Conservation (phyloP, 1,140 invertebrate species). For the Macrobrachium rosenbergii region DNA sequence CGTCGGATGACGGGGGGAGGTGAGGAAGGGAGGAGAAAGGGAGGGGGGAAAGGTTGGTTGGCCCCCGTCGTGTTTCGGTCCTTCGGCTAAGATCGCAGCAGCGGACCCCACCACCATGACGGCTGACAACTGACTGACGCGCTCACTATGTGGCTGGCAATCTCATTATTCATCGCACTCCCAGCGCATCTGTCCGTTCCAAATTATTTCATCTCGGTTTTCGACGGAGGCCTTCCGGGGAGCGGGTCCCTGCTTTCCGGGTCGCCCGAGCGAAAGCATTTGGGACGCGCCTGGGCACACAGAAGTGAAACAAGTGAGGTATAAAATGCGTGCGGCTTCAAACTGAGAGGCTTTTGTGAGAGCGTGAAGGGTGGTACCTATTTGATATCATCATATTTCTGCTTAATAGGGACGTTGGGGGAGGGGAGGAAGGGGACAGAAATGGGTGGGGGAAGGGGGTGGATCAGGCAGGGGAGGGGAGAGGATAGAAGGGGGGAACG, state of each 20-base stretch:
- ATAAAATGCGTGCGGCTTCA: constrained; percentile 61
- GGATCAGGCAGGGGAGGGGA: neutral
- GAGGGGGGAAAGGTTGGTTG: neutral
- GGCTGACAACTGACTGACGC: constrained; percentile 59
- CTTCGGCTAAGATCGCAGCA: neutral
- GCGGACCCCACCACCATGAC: too few relatives aligned
- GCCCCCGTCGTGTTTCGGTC: constrained; percentile 13
- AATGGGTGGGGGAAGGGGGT: constrained; percentile 4
- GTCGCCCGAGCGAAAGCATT: constrained; percentile 38
- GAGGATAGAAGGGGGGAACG: neutral
- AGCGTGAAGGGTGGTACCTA: constrained; percentile 51
- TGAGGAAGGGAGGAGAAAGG: neutral
- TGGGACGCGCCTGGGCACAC: constrained; percentile 24
- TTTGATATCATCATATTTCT: constrained; percentile 60
- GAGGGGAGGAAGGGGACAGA: constrained; percentile 3
- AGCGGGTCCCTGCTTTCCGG: neutral
- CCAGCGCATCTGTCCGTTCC: constrained; percentile 25
- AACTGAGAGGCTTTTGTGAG: constrained; percentile 61
- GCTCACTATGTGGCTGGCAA: constrained; percentile 61
- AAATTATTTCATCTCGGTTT: constrained; percentile 35
- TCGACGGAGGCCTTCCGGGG: neutral
- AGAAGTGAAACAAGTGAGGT: constrained; percentile 54
- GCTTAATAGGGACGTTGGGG: constrained; percentile 32
- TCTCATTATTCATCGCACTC: constrained; percentile 57
- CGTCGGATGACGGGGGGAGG: neutral